A percentile compares a stretch with the other conserved stretches of the same genome.
Conservation (phyloP, 2,888 invertebrate genomes). For the Deilephila porcellus region DNA sequence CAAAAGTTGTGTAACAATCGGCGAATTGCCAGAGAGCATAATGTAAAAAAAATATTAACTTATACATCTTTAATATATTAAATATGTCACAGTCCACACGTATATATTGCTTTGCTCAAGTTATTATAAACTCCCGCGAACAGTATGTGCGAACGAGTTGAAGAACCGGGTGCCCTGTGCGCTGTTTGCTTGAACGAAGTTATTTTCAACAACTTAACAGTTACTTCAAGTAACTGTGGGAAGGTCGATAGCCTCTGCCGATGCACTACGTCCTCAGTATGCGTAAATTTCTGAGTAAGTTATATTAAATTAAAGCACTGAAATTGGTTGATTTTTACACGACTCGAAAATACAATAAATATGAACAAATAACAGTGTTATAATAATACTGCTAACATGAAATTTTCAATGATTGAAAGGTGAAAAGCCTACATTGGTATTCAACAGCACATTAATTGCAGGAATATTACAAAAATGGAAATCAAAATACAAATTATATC, state of each 20-base stretch:
- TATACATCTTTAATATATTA: slow-evolving; percentile 45
- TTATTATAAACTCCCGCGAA: slow-evolving; percentile 63
- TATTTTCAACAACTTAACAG: slow-evolving; percentile 83
- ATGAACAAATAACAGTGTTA: neutral
- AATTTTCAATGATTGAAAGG: too few relatives aligned
- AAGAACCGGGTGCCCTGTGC: slow-evolving; percentile 62
- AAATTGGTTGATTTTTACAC: neutral
- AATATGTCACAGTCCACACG: neutral
- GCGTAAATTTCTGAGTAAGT: slow-evolving; percentile 66
- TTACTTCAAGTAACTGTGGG: slow-evolving; percentile 80
- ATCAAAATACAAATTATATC: too few relatives aligned
- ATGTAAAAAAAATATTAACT: slow-evolving; percentile 46
- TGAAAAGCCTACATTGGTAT: too few relatives aligned
- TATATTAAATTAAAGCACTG: slow-evolving; percentile 2
- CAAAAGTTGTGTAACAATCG: slow-evolving; percentile 61
- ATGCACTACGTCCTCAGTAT: slow-evolving; percentile 71
- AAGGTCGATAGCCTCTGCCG: slow-evolving; percentile 81
- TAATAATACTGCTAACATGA: neutral
- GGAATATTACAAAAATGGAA: too few relatives aligned
- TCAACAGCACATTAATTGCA: too few relatives aligned
- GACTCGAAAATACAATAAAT: neutral
- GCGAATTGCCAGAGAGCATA: slow-evolving; percentile 44
- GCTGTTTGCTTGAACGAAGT: slow-evolving; percentile 68
- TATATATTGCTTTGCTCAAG: slow-evolving; percentile 31
- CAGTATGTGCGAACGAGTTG: slow-evolving; percentile 62